Conservation (phyloP, 2,888 invertebrate species). For the Cerastis leucographa region DNA sequence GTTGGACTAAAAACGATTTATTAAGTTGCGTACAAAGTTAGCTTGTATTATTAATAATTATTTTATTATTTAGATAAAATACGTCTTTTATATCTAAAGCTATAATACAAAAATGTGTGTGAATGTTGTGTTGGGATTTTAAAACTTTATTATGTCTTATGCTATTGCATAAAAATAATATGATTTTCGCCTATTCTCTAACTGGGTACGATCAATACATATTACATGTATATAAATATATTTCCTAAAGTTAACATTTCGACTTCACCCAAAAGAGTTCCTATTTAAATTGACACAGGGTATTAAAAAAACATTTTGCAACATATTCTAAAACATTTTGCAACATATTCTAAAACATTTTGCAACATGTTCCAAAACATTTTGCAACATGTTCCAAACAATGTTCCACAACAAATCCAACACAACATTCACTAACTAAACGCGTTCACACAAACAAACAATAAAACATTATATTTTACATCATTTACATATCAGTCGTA, state of each 20-base stretch:
- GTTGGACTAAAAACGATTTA: constrained; percentile 62
- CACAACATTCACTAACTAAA: constrained; percentile 79
- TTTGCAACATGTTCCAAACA: constrained; percentile 10
- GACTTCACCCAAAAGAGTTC: constrained; percentile 2
- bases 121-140: constrained; percentile 63
- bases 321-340: constrained; percentile 7
- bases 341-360: constrained; percentile 5
- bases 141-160: background rate
- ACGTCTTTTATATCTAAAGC: constrained; percentile 66
- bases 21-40: constrained; percentile 64
- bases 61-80: constrained; percentile 65
- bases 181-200: background rate
- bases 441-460: constrained; percentile 73
- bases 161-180: background rate
- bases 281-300: constrained; percentile 29
- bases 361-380: constrained; percentile 6
- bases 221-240: constrained; percentile 6
- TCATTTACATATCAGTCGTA: constrained; percentile 87
- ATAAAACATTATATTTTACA: constrained; percentile 76
- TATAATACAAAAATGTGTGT: constrained; percentile 70
- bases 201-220: constrained; percentile 8
- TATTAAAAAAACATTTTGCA: constrained; percentile 4
- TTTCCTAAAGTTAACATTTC: constrained; percentile 15
- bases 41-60: constrained; percentile 55
- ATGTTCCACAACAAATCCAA: constrained; percentile 46